Percentiles rank a stretch among this genome's conserved stretches.
Evolutionary conservation across 2,888 invertebrate genomes (phyloP).

Genomic region (Syrphus vitripennis): DNA sequence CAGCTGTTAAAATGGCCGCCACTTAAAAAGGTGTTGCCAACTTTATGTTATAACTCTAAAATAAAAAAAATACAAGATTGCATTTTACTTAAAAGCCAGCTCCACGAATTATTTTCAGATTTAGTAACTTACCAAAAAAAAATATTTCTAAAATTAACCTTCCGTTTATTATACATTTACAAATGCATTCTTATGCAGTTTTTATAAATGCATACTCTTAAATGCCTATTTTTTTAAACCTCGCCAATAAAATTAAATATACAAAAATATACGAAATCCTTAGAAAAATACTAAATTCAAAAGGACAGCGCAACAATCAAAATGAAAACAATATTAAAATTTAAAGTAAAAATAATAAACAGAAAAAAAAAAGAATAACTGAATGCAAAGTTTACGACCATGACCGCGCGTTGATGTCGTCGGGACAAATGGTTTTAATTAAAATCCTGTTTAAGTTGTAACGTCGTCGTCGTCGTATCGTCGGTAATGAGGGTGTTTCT

Average conservation of each 20-base stretch:
- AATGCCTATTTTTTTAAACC: not conserved
- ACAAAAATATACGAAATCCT: not conserved
- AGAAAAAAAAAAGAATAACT: not conserved
- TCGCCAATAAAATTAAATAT: not conserved
- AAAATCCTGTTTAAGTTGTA: constrained; percentile 57
- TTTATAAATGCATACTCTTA: not conserved
- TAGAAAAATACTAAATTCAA: not conserved
- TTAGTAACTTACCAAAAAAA: too few relatives aligned
- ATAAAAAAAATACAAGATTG: too few relatives aligned
- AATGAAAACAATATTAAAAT: not conserved
- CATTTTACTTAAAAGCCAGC: too few relatives aligned
- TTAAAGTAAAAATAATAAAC: not conserved
- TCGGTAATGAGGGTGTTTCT: constrained; percentile 53
- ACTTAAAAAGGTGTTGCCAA: too few relatives aligned
- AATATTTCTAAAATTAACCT: too few relatives aligned
- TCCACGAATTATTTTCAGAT: too few relatives aligned
- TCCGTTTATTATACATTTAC: too few relatives aligned
- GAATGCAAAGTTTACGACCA: constrained; percentile 22
- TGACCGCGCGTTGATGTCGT: constrained; percentile 35
- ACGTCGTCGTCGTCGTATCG: not conserved
- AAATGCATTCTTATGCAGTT: not conserved
- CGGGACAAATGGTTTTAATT: constrained; percentile 52
- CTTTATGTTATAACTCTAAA: too few relatives aligned
- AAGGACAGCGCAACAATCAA: not conserved
- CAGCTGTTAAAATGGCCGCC: too few relatives aligned